Base-by-base conservation (phyloP, 2,797 vertebrate genomes). In the Brachyrhaphis roseni region DNA sequence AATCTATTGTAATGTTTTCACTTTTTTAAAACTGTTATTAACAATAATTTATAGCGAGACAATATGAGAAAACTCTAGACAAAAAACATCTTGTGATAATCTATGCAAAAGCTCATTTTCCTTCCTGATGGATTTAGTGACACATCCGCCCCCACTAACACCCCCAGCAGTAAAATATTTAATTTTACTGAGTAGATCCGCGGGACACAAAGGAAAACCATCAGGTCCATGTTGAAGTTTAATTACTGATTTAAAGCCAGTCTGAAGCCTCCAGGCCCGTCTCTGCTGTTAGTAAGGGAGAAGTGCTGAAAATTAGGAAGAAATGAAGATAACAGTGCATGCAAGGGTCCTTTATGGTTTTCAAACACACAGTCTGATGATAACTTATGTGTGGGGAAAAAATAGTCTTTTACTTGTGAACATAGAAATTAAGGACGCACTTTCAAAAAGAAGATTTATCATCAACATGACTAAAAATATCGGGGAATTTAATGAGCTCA, bases 1-100 rank as follows among this genome's bases (percentile, higher is more conserved):
- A 97, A 97, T 97, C 96, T 97, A 95, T 97, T 96, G 95, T 96
- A 96, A 96, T 97, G 93, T 97, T 97, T 97, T 94, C 95, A 95
- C 95, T 97, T 95, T 95, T 97, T 95, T 92, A 74, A 94, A 95
- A 96, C 96, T 95, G 96, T 97, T 97, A 97, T 94, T 94, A 95
- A 93, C 95, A 96, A 96, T 96, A 96, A 97, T 97, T 95, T 95
- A 95, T 96, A 95, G 75, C 74, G 93, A 93, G 91, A 95, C 96
- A 96, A 96, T 96, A 96, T 95, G 90, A 78, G 57, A 64, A 85
- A 79, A 81, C 46, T 72, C 78, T 78, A 91, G 77, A 93, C 87
- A 94, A 91, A 71, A 94, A 90, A 85, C 92, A 90, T 90, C 96
- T 95, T 95, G 95, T 94, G 94, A 95, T 96, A 96, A 96, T 97